These are phyloP conservation scores for Callosobruchus maculatus DNA, from an alignment of 2,888 invertebrate genomes.

Conservation along the genomic window DNA sequence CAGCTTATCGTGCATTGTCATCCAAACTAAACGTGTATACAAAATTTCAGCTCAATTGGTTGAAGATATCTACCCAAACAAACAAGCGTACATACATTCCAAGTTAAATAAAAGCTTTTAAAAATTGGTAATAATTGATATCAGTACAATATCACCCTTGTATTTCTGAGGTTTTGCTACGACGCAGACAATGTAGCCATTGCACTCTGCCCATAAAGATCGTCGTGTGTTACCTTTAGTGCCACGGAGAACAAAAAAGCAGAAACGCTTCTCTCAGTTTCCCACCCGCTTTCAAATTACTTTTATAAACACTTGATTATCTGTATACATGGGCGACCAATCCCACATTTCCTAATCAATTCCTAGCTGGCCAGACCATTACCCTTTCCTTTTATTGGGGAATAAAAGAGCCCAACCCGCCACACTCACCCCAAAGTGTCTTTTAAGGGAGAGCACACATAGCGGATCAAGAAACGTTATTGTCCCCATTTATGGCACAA, in stretches of 20 bases:
- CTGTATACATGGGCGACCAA: slow-evolving; percentile 13
- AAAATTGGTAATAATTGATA: too few relatives aligned
- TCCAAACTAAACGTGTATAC: too few relatives aligned
- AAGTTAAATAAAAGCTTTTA: too few relatives aligned
- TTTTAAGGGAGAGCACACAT: not conserved
- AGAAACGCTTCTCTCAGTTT: not conserved
- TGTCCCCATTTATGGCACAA: not conserved
- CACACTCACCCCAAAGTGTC: not conserved
- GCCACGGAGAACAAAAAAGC: not conserved
- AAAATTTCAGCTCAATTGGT: too few relatives aligned
- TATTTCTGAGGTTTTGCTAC: too few relatives aligned
- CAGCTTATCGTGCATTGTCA: too few relatives aligned
- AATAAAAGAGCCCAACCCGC: slow-evolving; percentile 1
- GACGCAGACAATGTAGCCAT: not conserved
- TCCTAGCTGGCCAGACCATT: not conserved
- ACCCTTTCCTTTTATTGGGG: not conserved
- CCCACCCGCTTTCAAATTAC: not conserved
- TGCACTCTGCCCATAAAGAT: not conserved
- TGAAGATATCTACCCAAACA: too few relatives aligned
- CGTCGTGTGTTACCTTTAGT: not conserved
- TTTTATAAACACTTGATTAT: slow-evolving; percentile 20
- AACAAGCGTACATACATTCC: too few relatives aligned
- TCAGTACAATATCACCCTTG: too few relatives aligned
- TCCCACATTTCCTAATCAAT: slow-evolving; percentile 6
- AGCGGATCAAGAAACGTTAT: not conserved